Conservation (phyloP, 2,888 invertebrate genomes). For the Nomada lathburiana region DNA sequence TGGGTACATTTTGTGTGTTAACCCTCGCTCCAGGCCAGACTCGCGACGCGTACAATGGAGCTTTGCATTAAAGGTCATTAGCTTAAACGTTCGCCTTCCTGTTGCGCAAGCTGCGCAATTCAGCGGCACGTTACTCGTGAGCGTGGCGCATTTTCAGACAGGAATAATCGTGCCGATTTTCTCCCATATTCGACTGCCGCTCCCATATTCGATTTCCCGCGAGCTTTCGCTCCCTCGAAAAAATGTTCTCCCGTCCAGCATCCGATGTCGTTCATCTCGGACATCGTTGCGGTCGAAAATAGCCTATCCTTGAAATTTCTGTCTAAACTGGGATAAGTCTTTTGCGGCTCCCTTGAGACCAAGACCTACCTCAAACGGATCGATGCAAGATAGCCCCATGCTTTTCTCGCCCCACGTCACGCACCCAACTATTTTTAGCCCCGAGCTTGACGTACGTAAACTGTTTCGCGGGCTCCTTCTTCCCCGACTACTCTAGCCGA, state of each 20-base stretch:
- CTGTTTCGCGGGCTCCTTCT: slow-evolving; percentile 14
- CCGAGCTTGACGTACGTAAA: slow-evolving; percentile 65
- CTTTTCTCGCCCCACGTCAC: slow-evolving; percentile 73
- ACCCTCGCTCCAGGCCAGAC: slow-evolving; percentile 62
- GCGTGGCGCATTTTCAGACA: slow-evolving; percentile 41
- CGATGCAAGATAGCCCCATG: slow-evolving; percentile 80
- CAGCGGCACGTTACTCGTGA: slow-evolving; percentile 61
- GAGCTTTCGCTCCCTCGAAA: background rate
- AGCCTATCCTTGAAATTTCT: slow-evolving; percentile 66
- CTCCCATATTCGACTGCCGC: slow-evolving; percentile 10
- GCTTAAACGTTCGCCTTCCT: slow-evolving; percentile 76
- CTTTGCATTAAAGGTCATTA: slow-evolving; percentile 76
- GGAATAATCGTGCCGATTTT: slow-evolving; percentile 64
- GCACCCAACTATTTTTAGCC: slow-evolving; percentile 70
- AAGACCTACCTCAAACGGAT: slow-evolving; percentile 82
- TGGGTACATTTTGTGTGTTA: slow-evolving; percentile 68
- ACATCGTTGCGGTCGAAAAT: too few species aligned
- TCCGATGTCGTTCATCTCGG: too few species aligned
- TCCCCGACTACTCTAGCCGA: too few species aligned
- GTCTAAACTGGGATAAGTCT: slow-evolving; percentile 82
- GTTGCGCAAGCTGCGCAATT: slow-evolving; percentile 74
- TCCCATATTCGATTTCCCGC: slow-evolving; percentile 7
- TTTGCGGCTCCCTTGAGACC: slow-evolving; percentile 75
- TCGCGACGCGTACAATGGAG: slow-evolving; percentile 71
- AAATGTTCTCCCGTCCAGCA: background rate